Percentiles rank a stretch among this genome's conserved stretches.
phyloP scores from a whole-genome alignment of 2,797 vertebrate genomes.

The Melanitta fusca region DNA sequence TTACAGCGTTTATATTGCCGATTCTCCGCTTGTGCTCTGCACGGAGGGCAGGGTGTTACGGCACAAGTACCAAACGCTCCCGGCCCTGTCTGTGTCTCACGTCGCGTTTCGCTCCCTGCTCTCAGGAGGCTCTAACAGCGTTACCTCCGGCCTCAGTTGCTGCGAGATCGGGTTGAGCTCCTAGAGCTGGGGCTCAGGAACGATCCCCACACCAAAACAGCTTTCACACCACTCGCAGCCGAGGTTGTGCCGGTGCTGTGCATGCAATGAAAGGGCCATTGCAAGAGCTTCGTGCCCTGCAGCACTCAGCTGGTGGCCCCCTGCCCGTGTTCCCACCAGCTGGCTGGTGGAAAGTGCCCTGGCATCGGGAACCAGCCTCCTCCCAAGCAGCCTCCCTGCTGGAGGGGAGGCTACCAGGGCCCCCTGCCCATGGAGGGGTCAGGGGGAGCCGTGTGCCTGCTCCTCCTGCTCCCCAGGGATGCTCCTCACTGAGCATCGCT shows the following conservation, averaged over 20 bases:
- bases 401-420: neutral
- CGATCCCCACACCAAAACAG: rapidly evolving
- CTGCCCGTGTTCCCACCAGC: neutral
- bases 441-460: rapidly evolving
- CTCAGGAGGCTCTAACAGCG: rapidly evolving
- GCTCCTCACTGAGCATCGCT: no score
- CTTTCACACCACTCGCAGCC: neutral
- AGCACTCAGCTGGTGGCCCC: rapidly evolving
- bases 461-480: neutral
- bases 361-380: neutral
- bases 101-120: neutral
- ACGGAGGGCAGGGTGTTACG: neutral
- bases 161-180: neutral
- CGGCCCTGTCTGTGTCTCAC: neutral
- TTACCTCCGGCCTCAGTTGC: neutral
- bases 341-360: rapidly evolving
- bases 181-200: neutral
- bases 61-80: neutral
- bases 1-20: neutral
- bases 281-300: rapidly evolving
- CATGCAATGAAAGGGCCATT: neutral
- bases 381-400: neutral
- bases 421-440: rapidly evolving
- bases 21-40: neutral
- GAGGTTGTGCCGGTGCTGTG: no score